These are phyloP conservation scores for Cossypha dichroa DNA, from an alignment of 2,797 vertebrate species.

Conservation along the genomic window DNA sequence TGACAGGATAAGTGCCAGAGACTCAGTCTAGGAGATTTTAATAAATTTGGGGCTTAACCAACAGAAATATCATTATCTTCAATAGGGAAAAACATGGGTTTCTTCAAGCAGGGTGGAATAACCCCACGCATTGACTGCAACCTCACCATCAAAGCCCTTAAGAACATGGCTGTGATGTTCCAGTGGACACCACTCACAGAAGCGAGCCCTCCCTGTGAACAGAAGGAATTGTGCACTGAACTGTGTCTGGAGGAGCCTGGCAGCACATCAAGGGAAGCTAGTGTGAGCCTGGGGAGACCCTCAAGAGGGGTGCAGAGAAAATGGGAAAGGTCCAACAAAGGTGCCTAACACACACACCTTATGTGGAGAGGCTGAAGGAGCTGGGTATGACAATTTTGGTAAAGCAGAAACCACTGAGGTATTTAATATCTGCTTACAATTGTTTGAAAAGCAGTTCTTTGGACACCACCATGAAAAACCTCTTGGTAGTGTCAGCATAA, in stretches of 20 bases:
- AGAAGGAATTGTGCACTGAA: not conserved
- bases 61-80: not conserved
- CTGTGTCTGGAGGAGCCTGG: fast-evolving
- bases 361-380: not conserved
- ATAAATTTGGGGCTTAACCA: not conserved
- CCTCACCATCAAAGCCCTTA: not conserved
- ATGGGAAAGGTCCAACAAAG: not conserved
- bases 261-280: not conserved
- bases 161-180: not conserved
- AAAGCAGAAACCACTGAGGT: not conserved
- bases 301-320: not conserved
- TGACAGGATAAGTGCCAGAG: not conserved
- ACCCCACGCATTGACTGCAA: not conserved
- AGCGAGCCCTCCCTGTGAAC: not conserved
- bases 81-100: not conserved
- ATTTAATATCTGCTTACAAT: not conserved
- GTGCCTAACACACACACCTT: not conserved
- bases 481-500: not conserved
- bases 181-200: not conserved
- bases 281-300: not conserved
- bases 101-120: not conserved
- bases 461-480: not conserved
- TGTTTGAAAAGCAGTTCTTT: not conserved
- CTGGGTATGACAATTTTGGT: not conserved
- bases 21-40: not conserved